These are phyloP conservation scores for Drosophila truncata DNA, from an alignment of 1,140 invertebrate species.

Conservation along the genomic window DNA sequence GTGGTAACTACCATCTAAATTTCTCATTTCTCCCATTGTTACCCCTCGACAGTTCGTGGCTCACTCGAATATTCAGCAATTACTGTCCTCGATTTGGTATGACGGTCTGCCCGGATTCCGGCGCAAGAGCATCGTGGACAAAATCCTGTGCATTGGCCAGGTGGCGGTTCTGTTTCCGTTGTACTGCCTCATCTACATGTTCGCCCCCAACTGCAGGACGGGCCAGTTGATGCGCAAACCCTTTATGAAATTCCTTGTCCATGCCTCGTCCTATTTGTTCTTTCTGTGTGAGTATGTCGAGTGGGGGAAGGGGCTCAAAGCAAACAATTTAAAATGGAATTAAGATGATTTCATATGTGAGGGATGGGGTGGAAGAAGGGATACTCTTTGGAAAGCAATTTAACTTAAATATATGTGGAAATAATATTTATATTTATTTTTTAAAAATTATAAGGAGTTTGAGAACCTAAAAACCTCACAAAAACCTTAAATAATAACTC, in stretches of 20 bases:
- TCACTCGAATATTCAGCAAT: conserved; percentile 96
- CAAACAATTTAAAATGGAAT: conserved; percentile 35
- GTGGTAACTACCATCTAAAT: not conserved
- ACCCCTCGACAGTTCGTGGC: conserved; percentile 91
- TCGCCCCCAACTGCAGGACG: conserved; percentile 90
- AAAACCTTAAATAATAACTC: not conserved
- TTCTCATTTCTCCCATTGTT: conserved; percentile 44
- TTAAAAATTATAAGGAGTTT: not conserved
- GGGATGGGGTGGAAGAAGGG: not conserved
- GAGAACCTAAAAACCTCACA: not conserved
- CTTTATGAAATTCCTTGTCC: conserved; percentile 97
- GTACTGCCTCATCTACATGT: conserved; percentile 93
- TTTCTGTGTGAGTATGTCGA: conserved; percentile 91
- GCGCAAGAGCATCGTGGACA: conserved; percentile 90
- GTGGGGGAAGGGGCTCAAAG: not conserved
- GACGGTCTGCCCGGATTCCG: conserved; percentile 95
- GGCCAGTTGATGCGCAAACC: conserved; percentile 94
- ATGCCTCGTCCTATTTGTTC: conserved; percentile 96
- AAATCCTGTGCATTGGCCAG: conserved; percentile 90
- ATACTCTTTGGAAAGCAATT: not conserved
- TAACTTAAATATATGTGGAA: not conserved
- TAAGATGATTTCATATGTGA: not conserved
- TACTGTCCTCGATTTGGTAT: conserved; percentile 96
- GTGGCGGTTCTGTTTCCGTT: conserved; percentile 94
- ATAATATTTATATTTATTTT: not conserved